Percentiles rank a stretch among this genome's conserved stretches.
Conservation (phyloP, 2,113 vertebrate genomes). For the Carassius auratus region DNA sequence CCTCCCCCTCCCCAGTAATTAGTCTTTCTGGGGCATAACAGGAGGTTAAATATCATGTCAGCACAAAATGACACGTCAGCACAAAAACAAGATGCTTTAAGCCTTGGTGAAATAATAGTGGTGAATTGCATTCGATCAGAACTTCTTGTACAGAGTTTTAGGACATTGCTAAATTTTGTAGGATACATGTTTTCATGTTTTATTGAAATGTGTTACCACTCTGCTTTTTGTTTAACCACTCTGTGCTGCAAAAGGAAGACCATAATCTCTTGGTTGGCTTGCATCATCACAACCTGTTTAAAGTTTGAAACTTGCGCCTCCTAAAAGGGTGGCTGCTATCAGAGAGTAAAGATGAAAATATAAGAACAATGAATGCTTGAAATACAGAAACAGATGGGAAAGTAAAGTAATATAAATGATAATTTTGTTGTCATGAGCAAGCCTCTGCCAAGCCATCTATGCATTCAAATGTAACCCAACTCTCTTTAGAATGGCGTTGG, state of each 20-base stretch:
- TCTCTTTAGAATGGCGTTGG: background rate
- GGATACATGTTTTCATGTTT: background rate
- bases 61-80: background rate
- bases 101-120: background rate
- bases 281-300: slow-evolving; percentile 10
- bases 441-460: background rate
- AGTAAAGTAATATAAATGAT: slow-evolving; percentile 50
- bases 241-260: background rate
- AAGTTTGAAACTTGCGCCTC: background rate
- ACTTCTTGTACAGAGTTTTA: background rate
- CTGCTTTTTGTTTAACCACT: background rate
- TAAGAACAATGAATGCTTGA: background rate
- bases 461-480: slow-evolving; percentile 6
- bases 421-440: slow-evolving; percentile 13
- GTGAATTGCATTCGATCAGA: background rate
- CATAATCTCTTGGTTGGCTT: background rate
- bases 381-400: slow-evolving; percentile 10
- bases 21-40: slow-evolving; percentile 1
- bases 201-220: slow-evolving; percentile 6
- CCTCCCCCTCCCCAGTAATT: background rate
- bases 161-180: background rate
- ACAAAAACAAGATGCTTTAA: background rate
- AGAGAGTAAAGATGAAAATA: background rate
- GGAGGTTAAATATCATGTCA: background rate
- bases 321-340: background rate